Base-by-base conservation (phyloP, 2,888 invertebrate species). In the Alsophila aescularia region DNA sequence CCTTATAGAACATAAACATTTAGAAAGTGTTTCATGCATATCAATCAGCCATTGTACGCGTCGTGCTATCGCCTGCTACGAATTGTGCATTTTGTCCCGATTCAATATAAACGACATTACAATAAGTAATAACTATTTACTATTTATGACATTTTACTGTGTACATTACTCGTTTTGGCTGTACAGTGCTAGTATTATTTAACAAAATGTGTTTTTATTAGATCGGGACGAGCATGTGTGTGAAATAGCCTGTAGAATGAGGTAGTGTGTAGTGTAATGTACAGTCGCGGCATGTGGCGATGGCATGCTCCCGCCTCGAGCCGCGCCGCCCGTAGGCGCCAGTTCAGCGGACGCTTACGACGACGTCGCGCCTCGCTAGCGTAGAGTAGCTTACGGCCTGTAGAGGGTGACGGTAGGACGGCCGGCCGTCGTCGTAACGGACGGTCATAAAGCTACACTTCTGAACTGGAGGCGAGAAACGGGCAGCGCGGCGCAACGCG, bases 281-380 rank as follows among this genome's bases (percentile, higher is more conserved):
- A 77, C 70, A 85, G 73, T 80, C 77, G 81, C 82, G 86, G 89
- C 86, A 88, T 89, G 90, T 79, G 79, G 90, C 88, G 87, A 83
- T 85, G 76, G 90, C 90, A 90, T 90, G 90, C 79, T 79, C 83
- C 80, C 88, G 75, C 70, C 75, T 77, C 75, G 77, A 24, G 85
- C 80, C 69, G 67, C 58, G 62, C 41, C 56, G 57, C 70, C 69
- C 75, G 78, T 77, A 75, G 27, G 73, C 58, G 14, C 36, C 34
- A 8, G 24, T 27, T n/a, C 24, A 10, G 13, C 18, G 21, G 34
- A 13, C 21, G n/a, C 24, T 13, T 8, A 21, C 41, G 41, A 15
- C 41, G 41, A 27, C 41, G 27, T 27, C 66, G 67, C 58, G 58
- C 42, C 69, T 68, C 75, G 79, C 79, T 73, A 75, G 74, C 58